Evolutionary conservation across 2,797 vertebrate genomes (phyloP), one percentile per base, ranked within the genome.

Genomic region (Lycodopsis pacificus): DNA sequence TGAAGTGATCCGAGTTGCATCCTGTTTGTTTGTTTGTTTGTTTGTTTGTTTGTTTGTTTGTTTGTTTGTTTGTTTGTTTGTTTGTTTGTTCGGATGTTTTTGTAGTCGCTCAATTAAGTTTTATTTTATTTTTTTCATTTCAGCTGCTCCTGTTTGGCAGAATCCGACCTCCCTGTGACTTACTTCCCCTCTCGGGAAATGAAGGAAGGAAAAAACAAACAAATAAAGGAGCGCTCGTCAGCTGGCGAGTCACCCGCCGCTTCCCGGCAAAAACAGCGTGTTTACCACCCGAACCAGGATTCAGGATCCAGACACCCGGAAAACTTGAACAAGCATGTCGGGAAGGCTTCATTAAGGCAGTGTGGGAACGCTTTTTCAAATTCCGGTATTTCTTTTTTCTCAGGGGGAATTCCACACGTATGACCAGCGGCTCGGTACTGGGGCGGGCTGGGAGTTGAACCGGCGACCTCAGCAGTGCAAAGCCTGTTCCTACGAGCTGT

Each of bases 181-280:
- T 27, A 73, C 68, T 61, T 70, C 79, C 75, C 44, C 27, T 40
- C 34, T 12, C 6, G 13, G 57, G 30, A 81, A 68, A 74, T 53
- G 64, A 70, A 82, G 67, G 61, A 63, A 75, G 49, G 56, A 46
- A 64, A 82, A 83, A 81, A 77, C 44, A 81, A 81, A 62, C 10
- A 65, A 72, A 75, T 53, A 51, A 74, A 79, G 19, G 4, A 38
- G 30, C 19, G 17, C n/a, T 3, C 1, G 46, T 61, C 54, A 56
- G 30, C 38, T 11, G 85, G 20, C 58, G 64, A 78, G 73, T 85
- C 86, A 71, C 15, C 44, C 3, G 34, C 48, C 17, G 12, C 76
- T 90, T 88, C 84, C 80, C 51, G 65, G 61, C 75, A 25, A 14
- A 34, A 65, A 20, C 81, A 72, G 67, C 57, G 64, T 82, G 74